phyloP scores from a whole-genome alignment of 2,888 invertebrate species.

The Lithophane socia region DNA sequence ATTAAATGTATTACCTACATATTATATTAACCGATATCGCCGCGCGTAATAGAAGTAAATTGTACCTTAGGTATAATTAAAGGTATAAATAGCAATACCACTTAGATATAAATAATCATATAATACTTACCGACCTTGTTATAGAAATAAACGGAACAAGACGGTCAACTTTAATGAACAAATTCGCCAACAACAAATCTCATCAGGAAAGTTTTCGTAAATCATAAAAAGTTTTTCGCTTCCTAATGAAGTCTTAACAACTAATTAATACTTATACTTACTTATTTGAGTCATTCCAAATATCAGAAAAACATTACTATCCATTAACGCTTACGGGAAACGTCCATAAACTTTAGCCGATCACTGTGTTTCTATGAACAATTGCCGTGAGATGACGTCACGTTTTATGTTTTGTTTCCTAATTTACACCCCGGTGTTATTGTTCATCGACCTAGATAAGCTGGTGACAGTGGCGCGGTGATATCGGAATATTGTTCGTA shows the following conservation, averaged over 20 bases:
- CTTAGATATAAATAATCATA: neutral
- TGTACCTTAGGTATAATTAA: too few species aligned
- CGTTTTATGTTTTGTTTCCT: slow-evolving; percentile 67
- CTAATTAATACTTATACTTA: slow-evolving; percentile 73
- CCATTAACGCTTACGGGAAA: slow-evolving; percentile 74
- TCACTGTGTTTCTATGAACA: slow-evolving; percentile 62
- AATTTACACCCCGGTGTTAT: slow-evolving; percentile 73
- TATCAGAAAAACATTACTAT: slow-evolving; percentile 78
- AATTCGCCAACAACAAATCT: slow-evolving; percentile 62
- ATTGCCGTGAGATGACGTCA: slow-evolving; percentile 66
- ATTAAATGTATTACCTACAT: neutral
- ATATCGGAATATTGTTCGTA: slow-evolving; percentile 66
- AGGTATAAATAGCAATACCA: too few species aligned
- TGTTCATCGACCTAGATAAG: slow-evolving; percentile 76
- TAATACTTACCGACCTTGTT: slow-evolving; percentile 25
- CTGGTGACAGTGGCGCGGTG: slow-evolving; percentile 66
- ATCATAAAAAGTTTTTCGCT: slow-evolving; percentile 46
- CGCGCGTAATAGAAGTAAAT: neutral
- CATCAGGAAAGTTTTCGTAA: slow-evolving; percentile 60
- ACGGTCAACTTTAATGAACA: slow-evolving; percentile 57
- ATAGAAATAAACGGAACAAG: slow-evolving; percentile 48
- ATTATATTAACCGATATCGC: neutral
- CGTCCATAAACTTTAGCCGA: slow-evolving; percentile 68
- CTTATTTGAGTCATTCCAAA: slow-evolving; percentile 87
- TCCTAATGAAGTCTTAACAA: slow-evolving; percentile 20